Evolutionary conservation across 2,797 vertebrate genomes (phyloP).

Genomic region (Syngnathus acus): DNA sequence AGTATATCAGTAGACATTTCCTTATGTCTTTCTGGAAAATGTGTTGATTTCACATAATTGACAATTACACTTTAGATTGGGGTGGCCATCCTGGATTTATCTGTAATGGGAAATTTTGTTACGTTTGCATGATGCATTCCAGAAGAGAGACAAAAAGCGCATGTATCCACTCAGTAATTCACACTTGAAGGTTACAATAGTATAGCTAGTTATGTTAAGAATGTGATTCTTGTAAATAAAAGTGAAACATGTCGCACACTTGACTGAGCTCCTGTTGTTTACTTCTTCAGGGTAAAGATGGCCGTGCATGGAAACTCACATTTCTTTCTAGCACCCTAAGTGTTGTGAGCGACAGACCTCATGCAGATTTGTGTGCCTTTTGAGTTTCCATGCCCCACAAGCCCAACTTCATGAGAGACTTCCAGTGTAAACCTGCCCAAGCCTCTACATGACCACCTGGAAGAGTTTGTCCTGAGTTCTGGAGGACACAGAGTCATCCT

Average conservation of each 20-base stretch:
- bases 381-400: slow-evolving; percentile 69
- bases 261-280: neutral
- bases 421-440: slow-evolving; percentile 63
- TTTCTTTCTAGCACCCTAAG: slow-evolving; percentile 14
- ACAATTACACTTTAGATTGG: too few species aligned
- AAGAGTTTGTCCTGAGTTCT: slow-evolving; percentile 62
- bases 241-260: neutral
- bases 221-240: neutral
- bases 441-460: slow-evolving; percentile 57
- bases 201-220: slow-evolving; percentile 22
- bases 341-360: slow-evolving; percentile 14
- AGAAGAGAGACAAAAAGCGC: slow-evolving; percentile 4
- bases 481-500: slow-evolving; percentile 67
- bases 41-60: too few species aligned
- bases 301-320: neutral
- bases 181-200: neutral
- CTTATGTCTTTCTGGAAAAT: too few species aligned
- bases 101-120: too few species aligned
- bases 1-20: too few species aligned
- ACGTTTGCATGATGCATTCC: slow-evolving; percentile 2
- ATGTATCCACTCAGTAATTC: slow-evolving; percentile 7
- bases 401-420: slow-evolving; percentile 67
- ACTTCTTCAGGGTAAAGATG: slow-evolving; percentile 34
- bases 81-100: too few species aligned
- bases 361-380: slow-evolving; percentile 66